Evolutionary conservation across 2,113 vertebrate genomes (phyloP).

Genomic region (Hippoglossus stenolepis): DNA sequence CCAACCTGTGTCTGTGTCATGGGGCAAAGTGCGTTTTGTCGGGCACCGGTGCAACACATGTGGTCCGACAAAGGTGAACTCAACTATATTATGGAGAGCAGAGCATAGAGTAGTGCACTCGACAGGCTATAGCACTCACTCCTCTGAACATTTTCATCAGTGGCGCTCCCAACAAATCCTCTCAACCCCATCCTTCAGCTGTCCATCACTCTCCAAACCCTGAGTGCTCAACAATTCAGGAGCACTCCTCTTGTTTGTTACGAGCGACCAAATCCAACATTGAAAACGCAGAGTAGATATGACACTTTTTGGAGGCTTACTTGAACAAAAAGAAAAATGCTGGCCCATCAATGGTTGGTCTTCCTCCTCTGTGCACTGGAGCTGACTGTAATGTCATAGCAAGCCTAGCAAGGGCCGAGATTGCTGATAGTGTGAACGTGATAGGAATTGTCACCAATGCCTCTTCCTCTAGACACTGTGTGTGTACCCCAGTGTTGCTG

Average conservation of each 20-base stretch:
- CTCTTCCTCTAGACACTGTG: conserved; percentile 38
- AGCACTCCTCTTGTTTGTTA: conserved; percentile 54
- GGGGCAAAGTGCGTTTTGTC: conserved; percentile 57
- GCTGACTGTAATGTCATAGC: conserved; percentile 65
- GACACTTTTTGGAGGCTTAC: conserved; percentile 49
- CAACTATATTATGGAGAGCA: conserved; percentile 19
- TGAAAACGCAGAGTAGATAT: conserved; percentile 42
- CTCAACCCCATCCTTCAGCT: conserved; percentile 46
- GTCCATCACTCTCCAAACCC: conserved; percentile 42
- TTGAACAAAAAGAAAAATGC: conserved; percentile 26
- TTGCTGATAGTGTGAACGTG: conserved; percentile 68
- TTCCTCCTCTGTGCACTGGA: conserved; percentile 51
- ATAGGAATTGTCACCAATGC: conserved; percentile 68
- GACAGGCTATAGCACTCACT: neutral
- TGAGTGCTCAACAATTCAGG: conserved; percentile 36
- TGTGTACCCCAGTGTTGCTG: conserved; percentile 45
- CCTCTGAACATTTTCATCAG: no score
- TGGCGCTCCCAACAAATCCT: conserved; percentile 8
- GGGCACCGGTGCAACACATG: neutral
- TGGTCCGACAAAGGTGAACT: conserved; percentile 40
- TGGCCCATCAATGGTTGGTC: conserved; percentile 32
- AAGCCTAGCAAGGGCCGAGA: conserved; percentile 52
- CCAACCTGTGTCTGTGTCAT: conserved; percentile 11
- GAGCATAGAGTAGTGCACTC: neutral
- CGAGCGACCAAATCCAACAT: conserved; percentile 41